Evolutionary conservation across 2,797 vertebrate species (phyloP).

Genomic region (Gephyroberyx darwinii): DNA sequence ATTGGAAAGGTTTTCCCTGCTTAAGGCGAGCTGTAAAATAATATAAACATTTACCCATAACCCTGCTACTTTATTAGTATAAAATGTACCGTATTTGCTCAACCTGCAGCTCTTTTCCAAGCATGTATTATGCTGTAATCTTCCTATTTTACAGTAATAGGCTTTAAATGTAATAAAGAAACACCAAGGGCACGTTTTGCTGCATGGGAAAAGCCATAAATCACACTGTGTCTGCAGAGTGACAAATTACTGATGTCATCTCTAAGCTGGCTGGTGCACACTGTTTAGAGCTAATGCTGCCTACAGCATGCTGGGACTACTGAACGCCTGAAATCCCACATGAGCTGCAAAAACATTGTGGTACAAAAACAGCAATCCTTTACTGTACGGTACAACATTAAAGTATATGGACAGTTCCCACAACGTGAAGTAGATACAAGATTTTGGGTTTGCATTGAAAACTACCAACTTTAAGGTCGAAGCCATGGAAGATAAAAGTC

Average conservation of each 20-base stretch:
- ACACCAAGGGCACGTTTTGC: conserved; percentile 67
- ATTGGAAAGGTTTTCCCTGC: conserved; percentile 72
- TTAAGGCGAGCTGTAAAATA: conserved; percentile 74
- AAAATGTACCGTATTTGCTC: conserved; percentile 64
- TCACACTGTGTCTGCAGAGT: conserved; percentile 71
- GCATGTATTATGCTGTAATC: conserved; percentile 74
- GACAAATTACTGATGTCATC: conserved; percentile 79
- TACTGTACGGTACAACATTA: neutral
- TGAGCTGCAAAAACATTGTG: conserved; percentile 5
- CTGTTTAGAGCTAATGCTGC: conserved; percentile 31
- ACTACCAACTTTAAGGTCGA: conserved; percentile 12
- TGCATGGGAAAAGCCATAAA: conserved; percentile 77
- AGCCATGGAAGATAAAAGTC: conserved; percentile 21
- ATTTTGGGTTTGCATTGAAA: conserved; percentile 3
- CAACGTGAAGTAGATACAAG: neutral
- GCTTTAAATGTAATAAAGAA: conserved; percentile 76
- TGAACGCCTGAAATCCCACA: conserved; percentile 11
- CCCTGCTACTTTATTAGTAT: conserved; percentile 73
- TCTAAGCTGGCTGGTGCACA: conserved; percentile 38
- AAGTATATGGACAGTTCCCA: conserved; percentile 9
- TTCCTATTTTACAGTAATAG: conserved; percentile 71
- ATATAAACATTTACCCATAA: conserved; percentile 77
- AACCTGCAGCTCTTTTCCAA: conserved; percentile 70
- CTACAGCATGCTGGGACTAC: conserved; percentile 38
- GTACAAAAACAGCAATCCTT: neutral